A percentile compares a stretch with the other conserved stretches of the same genome.
Conservation (phyloP, 2,113 vertebrate genomes). For the Podarcis muralis region DNA sequence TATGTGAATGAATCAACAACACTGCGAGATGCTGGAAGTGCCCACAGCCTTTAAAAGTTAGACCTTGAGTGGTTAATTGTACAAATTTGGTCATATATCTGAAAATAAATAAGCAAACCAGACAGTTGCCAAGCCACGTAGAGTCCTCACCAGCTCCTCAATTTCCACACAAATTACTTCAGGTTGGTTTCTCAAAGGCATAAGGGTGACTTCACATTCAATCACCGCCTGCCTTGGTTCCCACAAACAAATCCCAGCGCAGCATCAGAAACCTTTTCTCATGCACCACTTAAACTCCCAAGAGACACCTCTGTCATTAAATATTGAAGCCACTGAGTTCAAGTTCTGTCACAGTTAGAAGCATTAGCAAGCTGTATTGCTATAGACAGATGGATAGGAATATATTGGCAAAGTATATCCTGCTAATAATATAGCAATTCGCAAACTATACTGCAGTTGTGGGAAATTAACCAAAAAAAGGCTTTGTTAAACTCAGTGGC, state of each 20-base stretch:
- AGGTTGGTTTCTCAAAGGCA: conserved; percentile 10
- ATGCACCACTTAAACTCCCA: background rate
- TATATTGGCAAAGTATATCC: background rate
- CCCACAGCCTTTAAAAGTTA: too few relatives aligned
- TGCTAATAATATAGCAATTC: background rate
- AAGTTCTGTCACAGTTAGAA: background rate
- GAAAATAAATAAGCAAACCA: background rate
- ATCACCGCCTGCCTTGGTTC: background rate
- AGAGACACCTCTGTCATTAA: conserved; percentile 9
- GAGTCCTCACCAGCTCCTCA: too few relatives aligned
- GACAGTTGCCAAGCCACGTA: too few relatives aligned
- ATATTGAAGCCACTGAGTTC: conserved; percentile 27
- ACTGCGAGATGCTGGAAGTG: too few relatives aligned
- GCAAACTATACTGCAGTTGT: background rate
- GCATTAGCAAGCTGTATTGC: background rate
- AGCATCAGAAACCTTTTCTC: background rate
- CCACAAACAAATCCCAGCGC: conserved; percentile 34
- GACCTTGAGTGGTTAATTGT: background rate
- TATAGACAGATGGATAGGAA: conserved; percentile 1
- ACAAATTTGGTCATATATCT: background rate
- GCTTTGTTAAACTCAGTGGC: background rate
- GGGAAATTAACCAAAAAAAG: background rate
- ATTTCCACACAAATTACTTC: background rate
- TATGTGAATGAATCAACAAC: too few relatives aligned
- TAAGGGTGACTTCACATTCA: background rate